Evolutionary conservation across 2,888 invertebrate species (phyloP).

Genomic region (Antitype chi): DNA sequence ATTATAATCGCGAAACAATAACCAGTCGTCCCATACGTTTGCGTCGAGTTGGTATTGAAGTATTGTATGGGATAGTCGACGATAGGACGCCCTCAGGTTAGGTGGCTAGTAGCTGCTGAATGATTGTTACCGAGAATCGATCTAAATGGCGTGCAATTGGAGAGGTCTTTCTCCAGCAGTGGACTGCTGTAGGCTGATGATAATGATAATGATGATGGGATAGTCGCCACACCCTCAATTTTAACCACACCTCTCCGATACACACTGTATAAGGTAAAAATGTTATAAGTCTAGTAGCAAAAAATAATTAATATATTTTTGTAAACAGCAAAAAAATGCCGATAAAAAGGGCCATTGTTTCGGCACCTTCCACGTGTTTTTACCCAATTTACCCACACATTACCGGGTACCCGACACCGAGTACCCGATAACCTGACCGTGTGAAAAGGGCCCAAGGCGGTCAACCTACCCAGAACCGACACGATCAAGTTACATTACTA

Average conservation of each 20-base stretch:
- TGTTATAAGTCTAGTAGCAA: not conserved
- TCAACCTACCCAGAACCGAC: not conserved
- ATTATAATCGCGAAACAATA: not conserved
- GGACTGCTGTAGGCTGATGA: too few species aligned
- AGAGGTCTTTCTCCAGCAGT: too few species aligned
- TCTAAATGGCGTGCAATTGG: too few species aligned
- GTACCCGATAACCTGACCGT: not conserved
- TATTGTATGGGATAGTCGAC: too few species aligned
- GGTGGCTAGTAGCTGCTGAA: too few species aligned
- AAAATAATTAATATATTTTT: too few species aligned
- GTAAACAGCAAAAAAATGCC: not conserved
- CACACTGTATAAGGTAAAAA: not conserved
- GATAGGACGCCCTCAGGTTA: too few species aligned
- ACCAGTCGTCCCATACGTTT: too few species aligned
- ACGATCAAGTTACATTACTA: slow-evolving; percentile 33
- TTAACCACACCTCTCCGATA: not conserved
- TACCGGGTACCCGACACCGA: not conserved
- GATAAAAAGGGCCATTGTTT: not conserved
- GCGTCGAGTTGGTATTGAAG: too few species aligned
- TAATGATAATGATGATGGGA: too few species aligned
- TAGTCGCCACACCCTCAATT: too few species aligned
- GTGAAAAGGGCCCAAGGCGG: slow-evolving; percentile 12
- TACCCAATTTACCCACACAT: not conserved
- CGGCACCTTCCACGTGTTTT: not conserved
- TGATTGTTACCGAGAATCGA: too few species aligned